Conservation (phyloP, 1,140 invertebrate species). For the Drosophila erecta region DNA sequence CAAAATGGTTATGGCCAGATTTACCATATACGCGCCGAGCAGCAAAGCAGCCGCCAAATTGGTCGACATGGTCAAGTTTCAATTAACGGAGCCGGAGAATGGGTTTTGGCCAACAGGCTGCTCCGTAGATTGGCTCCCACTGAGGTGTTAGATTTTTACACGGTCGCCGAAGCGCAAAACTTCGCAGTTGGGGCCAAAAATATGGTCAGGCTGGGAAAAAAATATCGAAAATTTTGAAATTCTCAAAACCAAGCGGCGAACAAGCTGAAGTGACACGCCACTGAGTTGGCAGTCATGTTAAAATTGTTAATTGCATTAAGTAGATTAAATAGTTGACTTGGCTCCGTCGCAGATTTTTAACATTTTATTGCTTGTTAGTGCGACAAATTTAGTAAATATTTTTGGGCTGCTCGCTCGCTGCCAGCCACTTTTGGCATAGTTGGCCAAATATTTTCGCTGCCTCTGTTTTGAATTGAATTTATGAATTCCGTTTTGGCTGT, state of each 20-base stretch:
- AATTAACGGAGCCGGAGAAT: conserved; percentile 61
- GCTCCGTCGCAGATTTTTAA: conserved; percentile 73
- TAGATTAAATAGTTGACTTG: conserved; percentile 79
- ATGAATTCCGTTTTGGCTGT: conserved; percentile 66
- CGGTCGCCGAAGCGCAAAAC: conserved; percentile 52
- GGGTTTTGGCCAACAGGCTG: conserved; percentile 27
- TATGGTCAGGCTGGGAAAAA: conserved; percentile 47
- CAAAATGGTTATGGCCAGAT: conserved; percentile 81
- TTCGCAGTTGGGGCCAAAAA: conserved; percentile 31
- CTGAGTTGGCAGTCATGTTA: conserved; percentile 78
- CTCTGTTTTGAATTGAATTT: conserved; percentile 57
- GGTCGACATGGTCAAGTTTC: conserved; percentile 82
- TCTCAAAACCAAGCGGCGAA: conserved; percentile 31
- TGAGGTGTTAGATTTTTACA: conserved; percentile 61
- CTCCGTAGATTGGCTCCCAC: conserved; percentile 27
- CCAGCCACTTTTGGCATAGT: conserved; percentile 50
- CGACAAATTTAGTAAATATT: conserved; percentile 83
- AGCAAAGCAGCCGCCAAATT: conserved; percentile 56
- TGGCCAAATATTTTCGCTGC: conserved; percentile 33
- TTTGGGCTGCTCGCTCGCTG: conserved; percentile 53
- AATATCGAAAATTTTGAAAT: conserved; percentile 57
- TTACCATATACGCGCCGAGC: conserved; percentile 68
- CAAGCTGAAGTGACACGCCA: conserved; percentile 56
- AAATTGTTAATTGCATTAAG: conserved; percentile 84
- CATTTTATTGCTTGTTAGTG: conserved; percentile 84